phyloP scores from a whole-genome alignment of 2,797 vertebrate species.

The Cirrhinus mrigala region DNA sequence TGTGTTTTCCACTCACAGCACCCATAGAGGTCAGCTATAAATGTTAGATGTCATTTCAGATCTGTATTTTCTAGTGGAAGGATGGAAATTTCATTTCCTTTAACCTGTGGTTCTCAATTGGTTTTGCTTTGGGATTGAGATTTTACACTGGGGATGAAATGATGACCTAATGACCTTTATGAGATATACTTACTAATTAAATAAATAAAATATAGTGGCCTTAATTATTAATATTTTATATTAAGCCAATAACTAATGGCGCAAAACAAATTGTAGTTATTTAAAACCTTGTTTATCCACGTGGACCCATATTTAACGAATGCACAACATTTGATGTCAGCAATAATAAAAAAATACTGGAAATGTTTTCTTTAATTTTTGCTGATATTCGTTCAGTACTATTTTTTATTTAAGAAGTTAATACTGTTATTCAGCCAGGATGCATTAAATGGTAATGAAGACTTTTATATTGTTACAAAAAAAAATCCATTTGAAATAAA shows the following conservation, averaged over 20 bases:
- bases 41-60: neutral
- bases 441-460: too few species aligned
- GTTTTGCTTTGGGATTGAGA: neutral
- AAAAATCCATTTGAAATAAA: too few species aligned
- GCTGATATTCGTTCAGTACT: neutral
- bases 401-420: neutral
- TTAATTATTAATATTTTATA: neutral
- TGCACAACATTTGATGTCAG: too few species aligned
- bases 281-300: too few species aligned
- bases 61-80: neutral
- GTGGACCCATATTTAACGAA: neutral
- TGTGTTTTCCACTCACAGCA: neutral
- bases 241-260: neutral
- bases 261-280: neutral
- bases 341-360: too few species aligned
- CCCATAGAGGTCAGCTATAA: neutral
- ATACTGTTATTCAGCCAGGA: neutral
- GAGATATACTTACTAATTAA: too few species aligned
- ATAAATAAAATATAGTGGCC: neutral
- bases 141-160: neutral
- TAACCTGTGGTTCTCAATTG: neutral
- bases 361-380: neutral
- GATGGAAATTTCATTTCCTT: neutral
- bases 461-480: too few species aligned
- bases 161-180: neutral